Evolutionary conservation across 2,113 vertebrate species (phyloP).

Genomic region (Amblyopsis rosae): DNA sequence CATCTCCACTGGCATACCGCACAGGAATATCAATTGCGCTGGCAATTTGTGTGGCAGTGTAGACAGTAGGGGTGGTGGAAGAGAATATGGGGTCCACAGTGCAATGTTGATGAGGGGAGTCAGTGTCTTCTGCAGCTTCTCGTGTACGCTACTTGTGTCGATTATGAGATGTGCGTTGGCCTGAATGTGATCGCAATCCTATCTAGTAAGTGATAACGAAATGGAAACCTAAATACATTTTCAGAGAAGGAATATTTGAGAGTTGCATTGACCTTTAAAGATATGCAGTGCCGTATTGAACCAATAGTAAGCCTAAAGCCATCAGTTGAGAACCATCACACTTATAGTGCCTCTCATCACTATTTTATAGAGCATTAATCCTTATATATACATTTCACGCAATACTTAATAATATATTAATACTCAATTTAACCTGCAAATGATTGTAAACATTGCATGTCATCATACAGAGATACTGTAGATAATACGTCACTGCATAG

Average conservation of each 20-base stretch:
- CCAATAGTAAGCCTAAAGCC: too few species aligned
- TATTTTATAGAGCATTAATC: too few species aligned
- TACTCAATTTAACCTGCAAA: too few species aligned
- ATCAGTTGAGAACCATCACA: too few species aligned
- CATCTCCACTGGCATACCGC: slow-evolving; percentile 59
- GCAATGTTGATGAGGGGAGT: slow-evolving; percentile 55
- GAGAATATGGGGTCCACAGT: slow-evolving; percentile 34
- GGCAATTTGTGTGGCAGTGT: slow-evolving; percentile 59
- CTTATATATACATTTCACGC: too few species aligned
- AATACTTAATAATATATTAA: too few species aligned
- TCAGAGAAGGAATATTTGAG: slow-evolving; percentile 15
- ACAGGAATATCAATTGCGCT: slow-evolving; percentile 69
- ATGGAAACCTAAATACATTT: background rate
- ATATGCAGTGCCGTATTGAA: too few species aligned
- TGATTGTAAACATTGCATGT: too few species aligned
- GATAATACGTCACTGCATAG: background rate
- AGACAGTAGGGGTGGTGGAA: slow-evolving; percentile 30
- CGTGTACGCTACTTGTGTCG: slow-evolving; percentile 8
- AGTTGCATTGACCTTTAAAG: slow-evolving; percentile 9
- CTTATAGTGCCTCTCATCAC: too few species aligned
- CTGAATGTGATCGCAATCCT: slow-evolving; percentile 23
- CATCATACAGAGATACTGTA: too few species aligned
- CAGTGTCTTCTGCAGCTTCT: slow-evolving; percentile 28
- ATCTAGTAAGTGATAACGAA: background rate
- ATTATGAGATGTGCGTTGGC: slow-evolving; percentile 35